phyloP scores from a whole-genome alignment of 1,140 invertebrate genomes.

The Drosophila tsacasi region DNA sequence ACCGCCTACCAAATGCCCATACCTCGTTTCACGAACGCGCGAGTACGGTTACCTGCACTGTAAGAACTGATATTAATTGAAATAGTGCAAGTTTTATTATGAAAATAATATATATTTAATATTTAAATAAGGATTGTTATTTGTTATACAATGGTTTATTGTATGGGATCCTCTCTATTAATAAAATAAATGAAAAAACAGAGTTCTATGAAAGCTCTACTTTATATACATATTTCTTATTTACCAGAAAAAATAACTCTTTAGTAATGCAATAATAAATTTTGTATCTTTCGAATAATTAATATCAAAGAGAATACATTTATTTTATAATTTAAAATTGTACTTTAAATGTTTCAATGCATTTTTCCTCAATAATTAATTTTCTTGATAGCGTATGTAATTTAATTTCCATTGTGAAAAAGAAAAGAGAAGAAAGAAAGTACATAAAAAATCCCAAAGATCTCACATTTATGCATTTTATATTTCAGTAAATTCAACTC shows the following conservation, averaged over 20 bases:
- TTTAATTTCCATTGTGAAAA: background rate
- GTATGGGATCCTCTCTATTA: background rate
- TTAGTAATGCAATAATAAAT: background rate
- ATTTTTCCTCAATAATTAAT: background rate
- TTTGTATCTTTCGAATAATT: too few relatives aligned
- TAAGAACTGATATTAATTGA: background rate
- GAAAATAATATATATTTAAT: too few relatives aligned
- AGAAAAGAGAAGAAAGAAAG: background rate
- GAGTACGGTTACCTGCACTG: conserved; percentile 13
- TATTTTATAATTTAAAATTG: too few relatives aligned
- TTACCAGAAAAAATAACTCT: too few relatives aligned
- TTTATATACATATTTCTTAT: background rate
- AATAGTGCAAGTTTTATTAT: background rate
- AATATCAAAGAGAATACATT: too few relatives aligned
- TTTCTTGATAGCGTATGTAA: background rate
- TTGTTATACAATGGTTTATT: background rate
- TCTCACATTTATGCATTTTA: too few relatives aligned
- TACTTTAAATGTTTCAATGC: background rate
- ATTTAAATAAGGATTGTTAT: background rate
- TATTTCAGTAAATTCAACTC: background rate
- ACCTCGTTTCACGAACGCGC: conserved; percentile 20
- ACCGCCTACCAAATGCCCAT: conserved; percentile 43
- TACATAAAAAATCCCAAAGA: background rate
- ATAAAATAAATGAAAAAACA: too few relatives aligned
- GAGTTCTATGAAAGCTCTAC: background rate